phyloP scores from a whole-genome alignment of 2,113 vertebrate genomes.

The Nanorana parkeri region DNA sequence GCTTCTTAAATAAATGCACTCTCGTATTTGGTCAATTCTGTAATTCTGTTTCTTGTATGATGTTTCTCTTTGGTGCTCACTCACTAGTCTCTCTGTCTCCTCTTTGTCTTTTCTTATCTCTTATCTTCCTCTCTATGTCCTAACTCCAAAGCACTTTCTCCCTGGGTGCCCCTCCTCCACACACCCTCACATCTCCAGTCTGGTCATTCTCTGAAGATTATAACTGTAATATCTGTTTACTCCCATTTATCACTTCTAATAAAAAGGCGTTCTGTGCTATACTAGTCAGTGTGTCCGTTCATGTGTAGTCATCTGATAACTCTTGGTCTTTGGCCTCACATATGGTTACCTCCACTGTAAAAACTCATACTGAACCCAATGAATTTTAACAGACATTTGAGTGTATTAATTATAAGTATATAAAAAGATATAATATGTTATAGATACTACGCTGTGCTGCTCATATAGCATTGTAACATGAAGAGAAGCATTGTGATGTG shows the following conservation, averaged over 20 bases:
- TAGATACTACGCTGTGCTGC: no score
- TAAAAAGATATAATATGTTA: no score
- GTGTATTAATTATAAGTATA: no score
- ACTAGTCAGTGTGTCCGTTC: no score
- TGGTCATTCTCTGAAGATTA: slow-evolving; percentile 59
- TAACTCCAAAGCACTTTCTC: slow-evolving; percentile 58
- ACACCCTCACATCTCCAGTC: slow-evolving; percentile 29
- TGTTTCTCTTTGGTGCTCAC: slow-evolving; percentile 33
- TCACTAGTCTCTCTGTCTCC: slow-evolving; percentile 55
- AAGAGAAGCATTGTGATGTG: no score
- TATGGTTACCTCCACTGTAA: no score
- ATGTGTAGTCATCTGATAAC: no score
- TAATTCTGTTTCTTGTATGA: not conserved
- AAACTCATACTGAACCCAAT: no score
- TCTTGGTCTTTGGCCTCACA: no score
- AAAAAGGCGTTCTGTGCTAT: not conserved
- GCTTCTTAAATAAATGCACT: not conserved
- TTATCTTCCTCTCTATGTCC: slow-evolving; percentile 53
- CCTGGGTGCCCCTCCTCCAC: slow-evolving; percentile 17
- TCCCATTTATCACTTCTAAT: slow-evolving; percentile 24
- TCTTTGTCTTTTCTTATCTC: slow-evolving; percentile 57
- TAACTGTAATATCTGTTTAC: slow-evolving; percentile 24
- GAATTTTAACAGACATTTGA: no score
- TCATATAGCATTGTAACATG: no score
- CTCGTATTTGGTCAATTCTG: not conserved